Evolutionary conservation across 2,113 vertebrate genomes (phyloP), one percentile per base, ranked within the genome.

Genomic region (Connochaetes taurinus): DNA sequence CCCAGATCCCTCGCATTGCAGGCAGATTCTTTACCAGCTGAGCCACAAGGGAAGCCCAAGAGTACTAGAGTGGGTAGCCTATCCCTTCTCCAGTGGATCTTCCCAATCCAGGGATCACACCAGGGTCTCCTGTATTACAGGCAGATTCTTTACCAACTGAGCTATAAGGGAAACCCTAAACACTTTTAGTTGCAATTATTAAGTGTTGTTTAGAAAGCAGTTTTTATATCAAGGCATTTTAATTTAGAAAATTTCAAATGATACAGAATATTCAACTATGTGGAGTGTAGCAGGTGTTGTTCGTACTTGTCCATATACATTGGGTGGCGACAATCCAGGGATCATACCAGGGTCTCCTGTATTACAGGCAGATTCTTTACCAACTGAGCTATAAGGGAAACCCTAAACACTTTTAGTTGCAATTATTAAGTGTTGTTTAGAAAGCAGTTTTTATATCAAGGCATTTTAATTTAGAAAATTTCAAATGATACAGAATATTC

Each of bases 401-500:
- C 33, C 62, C 12, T 78, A 80, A 80, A 8, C 14, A 64, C 36
- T 15, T 81, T 93, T 93, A 82, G 23, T 92, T 95, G 60, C 19
- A 96, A 29, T 52, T 90, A 58, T 45, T 82, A 60, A 31, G 71
- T 90, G 33, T 84, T 92, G 53, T 23, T 27, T 50, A 92, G 43
- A 78, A 84, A 82, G 45, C 50, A 67, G 9, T 47, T 91, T 95
- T 89, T 86, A 81, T 85, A 74, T 78, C 6, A 91, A 87, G 31
- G 84, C 31, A 84, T 71, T 94, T 95, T 94, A 90, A 90, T 67
- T 87, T 92, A 76, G 62, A 91, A 31, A 74, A 89, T 29, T 91
- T 64, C n/a, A 86, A 58, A 27, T 76, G 40, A 57, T 82, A 43
- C 40, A 76, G 47, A 85, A 17, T 94, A 90, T 92, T 95, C 1